Evolutionary conservation across 2,113 vertebrate species (phyloP), one percentile per base, ranked within the genome.

Genomic region (Anser cygnoides): DNA sequence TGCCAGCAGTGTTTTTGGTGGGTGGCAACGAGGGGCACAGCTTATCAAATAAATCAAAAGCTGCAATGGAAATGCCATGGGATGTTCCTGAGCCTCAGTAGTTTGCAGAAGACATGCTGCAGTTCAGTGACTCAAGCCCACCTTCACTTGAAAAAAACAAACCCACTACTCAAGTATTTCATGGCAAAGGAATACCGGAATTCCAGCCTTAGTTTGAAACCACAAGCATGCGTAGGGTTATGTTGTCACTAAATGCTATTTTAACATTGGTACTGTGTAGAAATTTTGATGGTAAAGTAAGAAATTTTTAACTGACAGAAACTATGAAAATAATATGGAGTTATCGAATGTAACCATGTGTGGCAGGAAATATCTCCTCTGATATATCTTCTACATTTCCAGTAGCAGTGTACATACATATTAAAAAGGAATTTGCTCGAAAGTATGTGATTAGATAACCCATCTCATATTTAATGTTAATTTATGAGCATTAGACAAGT

Each of bases 401-500:
- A 96, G 92, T 71, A 95, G 88, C 92, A 84, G 58, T 54, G 75
- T 82, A 92, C 62, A n/a, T 91, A 96, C 93, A 92, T 94, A 92
- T 95, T 97, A 97, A 94, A 97, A 93, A 96, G 52, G 73, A 87
- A 95, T 96, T 94, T 97, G 88, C 92, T 94, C 84, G 61, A 95
- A 97, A 94, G 77, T 70, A 17, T 95, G 87, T 59, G 96, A 95
- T 96, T 96, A 92, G 78, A 94, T 93, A 97, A 89, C 74, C 68
- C 79, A 92, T 91, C 85, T 96, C 90, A 65, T 79, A 90, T 87
- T 96, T 96, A 97, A 96, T 95, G 91, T 96, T 97, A 98, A 98
- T 97, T 97, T 97, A 97, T 95, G 91, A 93, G 75, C 62, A 90
- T 96, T 97, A 95, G 92, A 81, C 79, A 97, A 97, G 94, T 97